Conservation (phyloP, 2,888 invertebrate species). For the Nemurella pictetii region DNA sequence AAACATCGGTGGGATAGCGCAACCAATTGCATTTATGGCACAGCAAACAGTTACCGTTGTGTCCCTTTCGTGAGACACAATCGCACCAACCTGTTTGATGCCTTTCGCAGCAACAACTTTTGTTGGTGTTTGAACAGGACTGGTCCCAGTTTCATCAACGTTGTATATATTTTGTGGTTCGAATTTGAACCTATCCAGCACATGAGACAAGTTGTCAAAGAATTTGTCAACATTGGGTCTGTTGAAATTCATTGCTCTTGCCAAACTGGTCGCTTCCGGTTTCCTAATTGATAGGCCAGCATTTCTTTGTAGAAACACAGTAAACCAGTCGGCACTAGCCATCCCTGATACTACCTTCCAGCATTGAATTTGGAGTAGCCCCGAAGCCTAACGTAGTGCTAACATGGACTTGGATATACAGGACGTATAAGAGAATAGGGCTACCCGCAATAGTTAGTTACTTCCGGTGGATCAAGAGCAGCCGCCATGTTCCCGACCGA, state of each 20-base stretch:
- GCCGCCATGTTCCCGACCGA: no score
- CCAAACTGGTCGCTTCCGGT: constrained; percentile 6
- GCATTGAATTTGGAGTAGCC: no score
- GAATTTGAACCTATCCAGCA: constrained; percentile 44
- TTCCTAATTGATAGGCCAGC: not conserved
- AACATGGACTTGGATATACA: no score
- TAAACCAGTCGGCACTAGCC: constrained; percentile 2
- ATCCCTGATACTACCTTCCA: not conserved
- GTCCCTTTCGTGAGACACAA: constrained; percentile 52
- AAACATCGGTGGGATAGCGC: constrained; percentile 54
- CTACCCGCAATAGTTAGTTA: no score
- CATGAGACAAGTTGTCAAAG: constrained; percentile 31
- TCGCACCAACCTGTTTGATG: constrained; percentile 51
- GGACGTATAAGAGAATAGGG: no score
- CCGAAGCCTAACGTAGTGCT: no score
- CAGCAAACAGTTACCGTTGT: constrained; percentile 51
- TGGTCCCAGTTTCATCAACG: constrained; percentile 52
- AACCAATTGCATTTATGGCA: constrained; percentile 51
- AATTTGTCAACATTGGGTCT: not conserved
- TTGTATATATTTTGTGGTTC: constrained; percentile 48
- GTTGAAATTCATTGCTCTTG: not conserved
- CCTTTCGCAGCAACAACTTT: constrained; percentile 51
- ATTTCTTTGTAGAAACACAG: not conserved
- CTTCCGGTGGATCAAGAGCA: no score
- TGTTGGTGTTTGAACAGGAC: constrained; percentile 50